Conservation (phyloP, 2,888 invertebrate genomes). For the Eilema griseolum region DNA sequence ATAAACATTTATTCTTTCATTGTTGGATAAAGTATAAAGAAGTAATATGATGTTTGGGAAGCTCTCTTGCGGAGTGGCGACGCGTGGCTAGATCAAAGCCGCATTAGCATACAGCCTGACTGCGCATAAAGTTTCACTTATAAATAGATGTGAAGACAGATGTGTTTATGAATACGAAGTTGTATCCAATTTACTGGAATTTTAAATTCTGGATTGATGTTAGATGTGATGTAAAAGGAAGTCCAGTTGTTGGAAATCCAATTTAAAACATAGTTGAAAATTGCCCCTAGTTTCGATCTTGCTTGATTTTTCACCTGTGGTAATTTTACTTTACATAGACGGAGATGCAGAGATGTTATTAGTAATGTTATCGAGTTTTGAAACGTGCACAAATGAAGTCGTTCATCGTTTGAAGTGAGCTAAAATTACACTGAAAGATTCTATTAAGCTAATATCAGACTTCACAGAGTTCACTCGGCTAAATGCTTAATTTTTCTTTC, state of each 20-base stretch:
- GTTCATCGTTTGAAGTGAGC: too few species aligned
- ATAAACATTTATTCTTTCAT: slow-evolving; percentile 21
- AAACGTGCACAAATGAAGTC: too few species aligned
- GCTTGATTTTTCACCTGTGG: too few species aligned
- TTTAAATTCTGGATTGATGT: slow-evolving; percentile 6
- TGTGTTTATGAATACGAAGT: slow-evolving; percentile 22
- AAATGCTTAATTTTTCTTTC: too few species aligned
- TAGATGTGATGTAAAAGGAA: neutral
- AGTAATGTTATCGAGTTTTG: too few species aligned
- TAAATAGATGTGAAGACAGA: slow-evolving; percentile 31
- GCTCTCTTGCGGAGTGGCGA: slow-evolving; percentile 36
- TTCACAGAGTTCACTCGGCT: too few species aligned
- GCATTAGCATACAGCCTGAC: slow-evolving; percentile 63
- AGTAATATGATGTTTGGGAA: slow-evolving; percentile 42
- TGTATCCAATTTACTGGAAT: neutral
- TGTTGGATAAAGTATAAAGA: slow-evolving; percentile 14
- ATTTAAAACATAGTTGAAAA: neutral
- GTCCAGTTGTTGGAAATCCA: neutral
- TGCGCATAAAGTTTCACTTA: slow-evolving; percentile 56
- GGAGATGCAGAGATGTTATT: too few species aligned
- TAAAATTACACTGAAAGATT: too few species aligned
- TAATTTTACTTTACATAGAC: too few species aligned
- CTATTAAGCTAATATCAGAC: too few species aligned
- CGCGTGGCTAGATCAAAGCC: slow-evolving; percentile 68
- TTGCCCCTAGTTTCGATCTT: too few species aligned